A percentile compares a stretch with the other conserved stretches of the same genome.
phyloP scores from a whole-genome alignment of 2,113 vertebrate genomes.

The Erpornis zantholeuca region DNA sequence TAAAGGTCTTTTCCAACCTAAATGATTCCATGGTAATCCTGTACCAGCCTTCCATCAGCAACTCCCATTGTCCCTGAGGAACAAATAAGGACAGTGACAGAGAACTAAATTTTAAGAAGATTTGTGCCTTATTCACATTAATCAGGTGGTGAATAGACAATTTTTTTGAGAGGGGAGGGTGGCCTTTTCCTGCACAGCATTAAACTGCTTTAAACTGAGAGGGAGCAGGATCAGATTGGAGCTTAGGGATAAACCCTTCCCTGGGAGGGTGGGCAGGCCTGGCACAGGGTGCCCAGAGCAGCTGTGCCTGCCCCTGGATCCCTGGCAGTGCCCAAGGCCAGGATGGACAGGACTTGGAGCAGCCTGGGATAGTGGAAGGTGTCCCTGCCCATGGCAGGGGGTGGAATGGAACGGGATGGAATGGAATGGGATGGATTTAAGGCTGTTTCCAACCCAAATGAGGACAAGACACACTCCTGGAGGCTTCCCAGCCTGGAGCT shows the following conservation, averaged over 20 bases:
- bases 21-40: background rate
- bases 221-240: background rate
- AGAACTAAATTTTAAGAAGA: background rate
- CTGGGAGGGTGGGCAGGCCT: background rate
- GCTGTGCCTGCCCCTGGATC: background rate
- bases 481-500: background rate
- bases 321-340: background rate
- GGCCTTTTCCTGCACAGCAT: background rate
- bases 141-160: background rate
- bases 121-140: background rate
- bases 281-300: background rate
- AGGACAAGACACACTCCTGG: rapidly evolving
- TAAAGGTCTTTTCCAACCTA: background rate
- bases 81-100: background rate
- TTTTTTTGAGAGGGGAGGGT: background rate
- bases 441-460: background rate
- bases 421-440: rapidly evolving
- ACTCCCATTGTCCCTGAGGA: background rate
- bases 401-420: rapidly evolving
- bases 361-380: background rate
- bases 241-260: background rate
- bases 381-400: background rate
- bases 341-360: background rate
- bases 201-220: background rate
- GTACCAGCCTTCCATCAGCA: background rate